Base-by-base conservation (phyloP, 2,888 invertebrate genomes). In the Oligia fasciuncula region DNA sequence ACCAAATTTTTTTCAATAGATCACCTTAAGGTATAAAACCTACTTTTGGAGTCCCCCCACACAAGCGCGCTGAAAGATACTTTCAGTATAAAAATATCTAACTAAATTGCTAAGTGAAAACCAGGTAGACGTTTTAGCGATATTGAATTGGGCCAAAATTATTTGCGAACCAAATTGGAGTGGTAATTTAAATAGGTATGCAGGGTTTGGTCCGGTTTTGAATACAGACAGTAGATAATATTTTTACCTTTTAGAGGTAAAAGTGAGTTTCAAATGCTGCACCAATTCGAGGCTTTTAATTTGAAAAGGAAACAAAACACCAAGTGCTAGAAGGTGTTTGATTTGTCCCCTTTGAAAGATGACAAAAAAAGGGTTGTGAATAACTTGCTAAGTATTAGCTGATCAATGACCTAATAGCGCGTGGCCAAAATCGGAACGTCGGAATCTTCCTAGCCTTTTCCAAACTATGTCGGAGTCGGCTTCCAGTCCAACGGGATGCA, bases 161-260 rank as follows among this genome's bases (percentile, higher is more conserved):
- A 83, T 79, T 83, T 81, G 70, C 77, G 63, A 62, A 75, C 80
- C 71, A 79, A 86, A 85, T 87, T 88, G 79, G 54, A 62, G 66
- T 62, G 72, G 69, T 85, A 81, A 80, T 81, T 85, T 81, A 75
- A 76, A 77, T 57, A n/a, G n/a, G n/a, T n/a, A 77, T 69, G 29
- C 49, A 67, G 43, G 66, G 29, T 54, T 35, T 60, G 49, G 60
- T 71, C 2, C 29, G 40, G 23, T 76, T 85, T 68, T 72, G 35
- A 76, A 73, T 76, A 66, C 14, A 62, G 13, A 13, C 17, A 9
- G 54, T 9, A 8, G 19, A 23, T 23, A 23, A 46, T 80, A 79
- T 70, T 70, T 29, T 54, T 54, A 4, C 35, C 11, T 65, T 73
- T 70, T 77, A 73, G 9, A 14, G 54, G 35, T 23, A 14, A 8